Evolutionary conservation across 2,797 vertebrate genomes (phyloP).

Genomic region (Galaxias olidus): DNA sequence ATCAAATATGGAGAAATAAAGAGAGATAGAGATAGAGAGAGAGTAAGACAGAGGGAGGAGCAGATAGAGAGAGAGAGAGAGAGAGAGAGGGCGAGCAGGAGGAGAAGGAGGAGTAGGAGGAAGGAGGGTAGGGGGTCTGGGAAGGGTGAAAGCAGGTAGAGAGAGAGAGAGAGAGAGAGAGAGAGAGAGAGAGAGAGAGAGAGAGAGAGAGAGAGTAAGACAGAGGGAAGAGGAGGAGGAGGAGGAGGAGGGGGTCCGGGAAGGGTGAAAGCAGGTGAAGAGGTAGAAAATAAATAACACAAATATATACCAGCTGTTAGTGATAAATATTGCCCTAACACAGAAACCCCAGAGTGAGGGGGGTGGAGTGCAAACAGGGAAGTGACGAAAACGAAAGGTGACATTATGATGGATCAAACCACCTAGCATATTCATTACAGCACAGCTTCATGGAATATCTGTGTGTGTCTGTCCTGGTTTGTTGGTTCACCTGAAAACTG

Average conservation of each 20-base stretch:
- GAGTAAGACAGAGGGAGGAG: too few species aligned
- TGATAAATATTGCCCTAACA: slow-evolving; percentile 49
- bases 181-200: not conserved
- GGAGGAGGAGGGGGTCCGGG: too few species aligned
- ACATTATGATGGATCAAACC: slow-evolving; percentile 61
- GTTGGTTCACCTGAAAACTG: too few species aligned
- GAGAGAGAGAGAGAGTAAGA: slow-evolving; percentile 18
- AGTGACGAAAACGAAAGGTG: slow-evolving; percentile 65
- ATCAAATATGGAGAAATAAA: slow-evolving; percentile 1
- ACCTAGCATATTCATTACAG: slow-evolving; percentile 65
- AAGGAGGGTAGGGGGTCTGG: too few species aligned
- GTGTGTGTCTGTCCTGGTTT: too few species aligned
- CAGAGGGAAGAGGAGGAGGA: slow-evolving; percentile 18
- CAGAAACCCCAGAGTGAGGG: slow-evolving; percentile 39
- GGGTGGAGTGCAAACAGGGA: slow-evolving; percentile 49
- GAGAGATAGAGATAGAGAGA: slow-evolving; percentile 25
- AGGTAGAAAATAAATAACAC: not conserved
- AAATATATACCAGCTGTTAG: slow-evolving; percentile 53
- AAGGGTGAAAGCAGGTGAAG: slow-evolving; percentile 1
- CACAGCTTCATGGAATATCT: slow-evolving; percentile 43
- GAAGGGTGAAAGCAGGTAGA: slow-evolving; percentile 8
- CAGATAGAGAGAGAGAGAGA: not conserved
- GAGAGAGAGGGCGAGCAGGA: not conserved
- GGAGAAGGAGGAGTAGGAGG: too few species aligned
- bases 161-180: not conserved